Base-by-base conservation (phyloP, 2,113 vertebrate species). In the Tamias sibiricus region DNA sequence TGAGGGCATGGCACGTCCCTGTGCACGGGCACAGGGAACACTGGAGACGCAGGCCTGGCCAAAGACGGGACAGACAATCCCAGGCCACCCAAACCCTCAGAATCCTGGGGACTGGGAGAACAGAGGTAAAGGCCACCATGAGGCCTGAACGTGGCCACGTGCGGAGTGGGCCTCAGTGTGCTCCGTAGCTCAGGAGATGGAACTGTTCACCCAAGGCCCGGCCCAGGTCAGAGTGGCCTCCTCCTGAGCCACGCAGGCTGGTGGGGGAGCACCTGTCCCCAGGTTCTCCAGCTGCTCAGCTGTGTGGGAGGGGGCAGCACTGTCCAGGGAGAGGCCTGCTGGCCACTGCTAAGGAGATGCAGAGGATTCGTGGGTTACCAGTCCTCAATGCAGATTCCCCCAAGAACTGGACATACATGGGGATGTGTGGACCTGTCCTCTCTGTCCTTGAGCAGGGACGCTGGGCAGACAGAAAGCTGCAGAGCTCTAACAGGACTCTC, bases 381-480 rank as follows among this genome's bases (percentile, higher is more conserved):
- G 54, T 14, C 30, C 37, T 3, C 12, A 13, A 54, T 1, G 12
- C 86, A 72, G 12, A 85, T 42, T 6, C 62, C 11, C 71, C 30
- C 62, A 22, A 12, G 64, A 84, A 52, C 80, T 72, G 95, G 52
- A 80, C 35, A 4, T 54, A 54, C 72, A 52, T 28, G 1, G 6
- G 8, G 71, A 2, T 0, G 2, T 35, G 13, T 20, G 1, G 57
- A 24, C 28, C 83, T 54, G 44, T 9, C 47, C 14, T 9, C 26
- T 9, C 26, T 19, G n/a, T 26, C 47, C 26, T 49, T 57, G 37
- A 52, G 32, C 10, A 20, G 40, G 42, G 20, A n/a, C 52, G 3
- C 1, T 1, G 54, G 49, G 12, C 26, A 5, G 35, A 4, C 0
- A 7, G 13, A 17, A 40, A 13, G 4, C 24, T 40, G 37, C 77